phyloP scores from a whole-genome alignment of 2,113 vertebrate species.

The Leucopsar rothschildi region DNA sequence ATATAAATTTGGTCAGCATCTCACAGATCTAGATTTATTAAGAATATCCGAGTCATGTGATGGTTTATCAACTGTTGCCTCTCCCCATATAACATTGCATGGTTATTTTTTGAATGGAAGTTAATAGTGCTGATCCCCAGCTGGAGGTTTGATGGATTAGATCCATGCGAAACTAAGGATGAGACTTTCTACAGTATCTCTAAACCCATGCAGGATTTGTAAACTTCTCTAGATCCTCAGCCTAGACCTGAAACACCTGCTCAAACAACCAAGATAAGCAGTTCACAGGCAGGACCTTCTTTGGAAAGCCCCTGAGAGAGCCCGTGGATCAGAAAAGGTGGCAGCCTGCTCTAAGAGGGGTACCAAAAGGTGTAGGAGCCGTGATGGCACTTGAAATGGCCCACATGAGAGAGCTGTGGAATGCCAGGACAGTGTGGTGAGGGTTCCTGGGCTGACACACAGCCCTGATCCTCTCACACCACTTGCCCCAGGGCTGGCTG shows the following conservation, averaged over 20 bases:
- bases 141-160: not conserved
- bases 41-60: not conserved
- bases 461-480: not conserved
- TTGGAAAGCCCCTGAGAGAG: not conserved
- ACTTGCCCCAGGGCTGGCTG: not conserved
- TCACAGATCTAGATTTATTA: not conserved
- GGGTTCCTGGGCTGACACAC: not conserved
- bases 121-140: not conserved
- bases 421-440: rapidly evolving
- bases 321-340: rapidly evolving
- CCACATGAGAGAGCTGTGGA: not conserved
- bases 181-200: not conserved
- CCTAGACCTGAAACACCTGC: not conserved
- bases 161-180: not conserved
- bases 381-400: not conserved
- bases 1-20: not conserved
- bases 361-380: not conserved
- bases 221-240: not conserved
- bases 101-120: not conserved
- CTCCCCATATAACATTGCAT: not conserved
- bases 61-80: not conserved
- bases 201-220: not conserved
- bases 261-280: not conserved
- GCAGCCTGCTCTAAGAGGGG: not conserved
- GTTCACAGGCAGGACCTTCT: not conserved